Evolutionary conservation across 2,113 vertebrate species (phyloP).

Genomic region (Henicopernis longicauda): DNA sequence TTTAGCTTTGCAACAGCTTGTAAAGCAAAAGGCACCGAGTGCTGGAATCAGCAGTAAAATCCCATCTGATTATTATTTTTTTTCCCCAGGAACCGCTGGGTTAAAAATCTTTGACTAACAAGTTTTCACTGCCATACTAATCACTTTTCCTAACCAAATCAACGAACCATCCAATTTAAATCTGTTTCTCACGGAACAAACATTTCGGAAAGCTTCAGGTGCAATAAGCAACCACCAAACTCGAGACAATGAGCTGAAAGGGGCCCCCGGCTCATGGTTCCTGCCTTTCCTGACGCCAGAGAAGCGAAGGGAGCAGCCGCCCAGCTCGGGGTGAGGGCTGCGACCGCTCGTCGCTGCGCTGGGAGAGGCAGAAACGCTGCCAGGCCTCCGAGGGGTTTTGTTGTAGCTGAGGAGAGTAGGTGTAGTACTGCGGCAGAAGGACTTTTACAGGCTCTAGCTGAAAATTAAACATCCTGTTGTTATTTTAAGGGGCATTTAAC

Average conservation of each 20-base stretch:
- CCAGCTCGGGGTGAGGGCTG: neutral
- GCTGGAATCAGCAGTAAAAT: neutral
- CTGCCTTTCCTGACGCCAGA: neutral
- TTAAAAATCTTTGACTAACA: slow-evolving; percentile 51
- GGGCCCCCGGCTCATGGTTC: neutral
- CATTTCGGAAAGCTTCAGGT: neutral
- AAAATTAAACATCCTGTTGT: neutral
- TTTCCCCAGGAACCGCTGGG: neutral
- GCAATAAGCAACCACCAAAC: neutral
- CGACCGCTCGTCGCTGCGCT: neutral
- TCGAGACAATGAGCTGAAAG: neutral
- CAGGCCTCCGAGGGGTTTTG: neutral
- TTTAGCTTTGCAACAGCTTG: neutral
- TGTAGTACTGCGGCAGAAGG: neutral
- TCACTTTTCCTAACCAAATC: slow-evolving; percentile 17
- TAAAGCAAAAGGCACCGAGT: neutral
- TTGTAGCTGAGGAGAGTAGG: neutral
- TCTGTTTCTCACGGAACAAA: neutral
- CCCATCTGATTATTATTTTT: neutral
- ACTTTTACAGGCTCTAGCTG: neutral
- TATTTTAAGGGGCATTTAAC: neutral
- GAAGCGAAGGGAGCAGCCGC: neutral
- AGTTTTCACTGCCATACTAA: neutral
- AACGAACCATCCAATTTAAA: slow-evolving; percentile 26
- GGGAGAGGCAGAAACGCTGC: neutral